Base-by-base conservation (phyloP, 2,888 invertebrate genomes). In the Automeris io region DNA sequence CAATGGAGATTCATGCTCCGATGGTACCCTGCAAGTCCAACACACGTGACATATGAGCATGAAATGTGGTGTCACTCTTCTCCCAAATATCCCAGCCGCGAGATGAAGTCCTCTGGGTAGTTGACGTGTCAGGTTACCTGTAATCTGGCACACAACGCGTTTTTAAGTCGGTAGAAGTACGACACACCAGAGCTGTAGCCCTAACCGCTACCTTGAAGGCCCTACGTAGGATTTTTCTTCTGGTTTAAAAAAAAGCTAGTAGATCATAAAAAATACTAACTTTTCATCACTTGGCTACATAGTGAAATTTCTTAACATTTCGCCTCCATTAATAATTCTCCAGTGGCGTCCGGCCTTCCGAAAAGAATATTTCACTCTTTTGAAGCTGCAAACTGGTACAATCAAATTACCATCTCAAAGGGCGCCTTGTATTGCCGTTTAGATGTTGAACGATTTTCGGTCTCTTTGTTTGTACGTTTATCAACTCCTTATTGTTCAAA, bases 361-460 rank as follows among this genome's bases (percentile, higher is more conserved):
- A 73, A 79, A 80, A 80, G 79, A 79, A 81, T 79, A 79, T 80
- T 79, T 79, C 69, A 74, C 73, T 78, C 78, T 77, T 80, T 80
- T 76, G 69, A 70, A 68, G 67, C 68, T 62, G 63, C 66, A 70
- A 76, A 77, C 72, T 70, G 77, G 74, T 74, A 76, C 76, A 79
- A 81, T 81, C 74, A 75, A 78, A 81, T 82, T 82, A 79, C 73
- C 80, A 81, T 81, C 71, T 81, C 74, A 80, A 81, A 68, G 59
- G 49, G 49, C 57, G 52, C 54, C 65, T 70, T 67, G 68, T 69
- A 70, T 70, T 61, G 70, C 63, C 64, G 67, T 77, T 74, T 70
- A 71, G 62, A 61, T 67, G 61, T 58, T 69, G 66, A 75, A 69
- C 66, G 68, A 61, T 70, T 70, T 70, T 66, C 52, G 59, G 61